phyloP scores from a whole-genome alignment of 2,888 invertebrate genomes.

The Agrochola litura region DNA sequence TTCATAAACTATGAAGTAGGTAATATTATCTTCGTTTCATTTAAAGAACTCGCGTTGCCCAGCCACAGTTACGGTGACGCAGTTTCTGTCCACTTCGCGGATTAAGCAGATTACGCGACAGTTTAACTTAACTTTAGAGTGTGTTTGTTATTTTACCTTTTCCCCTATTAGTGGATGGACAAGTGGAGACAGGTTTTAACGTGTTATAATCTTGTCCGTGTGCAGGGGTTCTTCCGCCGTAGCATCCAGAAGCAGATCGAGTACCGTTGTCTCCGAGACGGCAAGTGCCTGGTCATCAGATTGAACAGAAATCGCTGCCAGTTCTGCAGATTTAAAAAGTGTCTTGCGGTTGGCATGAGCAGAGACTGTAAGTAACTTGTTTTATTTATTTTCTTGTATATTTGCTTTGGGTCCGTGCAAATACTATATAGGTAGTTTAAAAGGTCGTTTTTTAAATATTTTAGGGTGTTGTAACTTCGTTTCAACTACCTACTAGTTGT shows the following conservation, averaged over 20 bases:
- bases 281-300: constrained; percentile 98
- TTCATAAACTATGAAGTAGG: not conserved
- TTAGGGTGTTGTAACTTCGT: not conserved
- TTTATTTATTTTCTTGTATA: not conserved
- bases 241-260: constrained; percentile 99
- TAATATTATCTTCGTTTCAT: not conserved
- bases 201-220: constrained; percentile 26
- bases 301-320: constrained; percentile 98
- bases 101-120: not conserved
- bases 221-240: constrained; percentile 97
- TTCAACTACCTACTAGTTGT: no score
- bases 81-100: not conserved
- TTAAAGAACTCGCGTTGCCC: no score
- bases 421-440: not conserved
- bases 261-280: constrained; percentile 97
- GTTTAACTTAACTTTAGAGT: not conserved
- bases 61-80: not conserved
- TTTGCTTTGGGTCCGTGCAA: not conserved
- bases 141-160: not conserved
- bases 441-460: not conserved
- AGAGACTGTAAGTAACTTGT: constrained; percentile 96
- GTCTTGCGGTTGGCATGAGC: constrained; percentile 98
- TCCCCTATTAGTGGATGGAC: not conserved
- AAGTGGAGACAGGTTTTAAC: not conserved
- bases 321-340: constrained; percentile 99